Conservation (phyloP, 2,797 vertebrate genomes). For the Eurystomus glaucurus region DNA sequence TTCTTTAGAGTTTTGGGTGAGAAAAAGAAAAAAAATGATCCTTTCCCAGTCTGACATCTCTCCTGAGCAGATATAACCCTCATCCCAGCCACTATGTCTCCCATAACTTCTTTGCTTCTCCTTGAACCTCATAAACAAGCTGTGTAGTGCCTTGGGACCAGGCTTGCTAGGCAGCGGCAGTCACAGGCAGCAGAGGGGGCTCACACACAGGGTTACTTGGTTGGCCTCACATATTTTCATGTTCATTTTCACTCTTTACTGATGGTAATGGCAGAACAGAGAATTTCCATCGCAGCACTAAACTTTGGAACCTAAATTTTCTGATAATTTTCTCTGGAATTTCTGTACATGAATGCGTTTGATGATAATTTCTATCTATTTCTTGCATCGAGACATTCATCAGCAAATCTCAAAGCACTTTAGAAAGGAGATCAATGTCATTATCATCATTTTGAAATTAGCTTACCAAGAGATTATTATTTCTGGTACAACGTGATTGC, state of each 20-base stretch:
- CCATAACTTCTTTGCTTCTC: neutral
- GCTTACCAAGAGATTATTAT: conserved; percentile 72
- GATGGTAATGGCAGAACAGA: conserved; percentile 36
- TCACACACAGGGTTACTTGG: conserved; percentile 60
- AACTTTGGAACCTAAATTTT: conserved; percentile 54
- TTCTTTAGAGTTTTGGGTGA: neutral
- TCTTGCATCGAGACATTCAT: conserved; percentile 63
- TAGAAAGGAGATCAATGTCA: conserved; percentile 72
- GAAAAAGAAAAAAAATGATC: neutral
- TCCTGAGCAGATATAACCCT: neutral
- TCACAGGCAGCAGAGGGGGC: conserved; percentile 69
- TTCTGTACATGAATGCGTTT: conserved; percentile 63
- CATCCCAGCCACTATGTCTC: neutral
- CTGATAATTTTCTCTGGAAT: conserved; percentile 54
- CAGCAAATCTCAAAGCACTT: conserved; percentile 70
- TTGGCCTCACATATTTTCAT: neutral
- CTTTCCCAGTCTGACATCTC: neutral
- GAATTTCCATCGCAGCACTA: conserved; percentile 15
- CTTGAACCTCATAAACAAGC: neutral
- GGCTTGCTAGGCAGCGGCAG: neutral
- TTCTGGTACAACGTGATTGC: conserved; percentile 65
- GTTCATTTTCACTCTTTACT: neutral
- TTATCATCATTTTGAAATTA: conserved; percentile 74
- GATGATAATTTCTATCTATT: conserved; percentile 74
- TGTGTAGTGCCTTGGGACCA: neutral